Conservation (phyloP, 2,888 invertebrate genomes). For the Eulithis prunata region DNA sequence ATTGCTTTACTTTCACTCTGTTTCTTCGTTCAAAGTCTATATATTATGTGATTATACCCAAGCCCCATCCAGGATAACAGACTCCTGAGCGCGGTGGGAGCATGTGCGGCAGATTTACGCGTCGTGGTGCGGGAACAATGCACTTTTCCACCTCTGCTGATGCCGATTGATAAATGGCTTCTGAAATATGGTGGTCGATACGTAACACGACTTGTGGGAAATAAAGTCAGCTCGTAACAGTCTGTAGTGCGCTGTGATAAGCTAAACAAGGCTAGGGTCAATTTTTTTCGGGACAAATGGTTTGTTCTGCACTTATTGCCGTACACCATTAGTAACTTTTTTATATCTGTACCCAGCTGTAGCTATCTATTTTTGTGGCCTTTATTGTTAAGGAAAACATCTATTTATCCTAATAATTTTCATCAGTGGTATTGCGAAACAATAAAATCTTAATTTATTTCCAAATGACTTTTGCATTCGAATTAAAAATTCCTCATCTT, state of each 20-base stretch:
- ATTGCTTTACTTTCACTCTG: no score
- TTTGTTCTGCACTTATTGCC: no score
- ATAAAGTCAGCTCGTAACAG: background rate
- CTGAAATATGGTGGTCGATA: constrained; percentile 15
- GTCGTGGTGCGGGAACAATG: constrained; percentile 37
- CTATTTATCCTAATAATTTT: no score
- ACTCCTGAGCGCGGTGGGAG: constrained; percentile 19
- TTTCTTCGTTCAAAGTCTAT: no score
- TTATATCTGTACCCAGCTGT: no score
- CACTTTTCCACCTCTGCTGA: constrained; percentile 47
- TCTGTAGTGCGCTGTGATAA: background rate
- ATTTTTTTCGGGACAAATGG: no score
- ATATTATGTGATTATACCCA: background rate
- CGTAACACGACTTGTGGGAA: background rate
- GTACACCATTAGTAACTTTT: no score
- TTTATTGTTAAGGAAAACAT: no score
- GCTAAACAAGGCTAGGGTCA: no score
- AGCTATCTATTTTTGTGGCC: no score
- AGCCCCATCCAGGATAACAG: constrained; percentile 19
- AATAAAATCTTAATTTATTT: constrained; percentile 21
- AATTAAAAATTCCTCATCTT: constrained; percentile 41
- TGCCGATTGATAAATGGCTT: constrained; percentile 39
- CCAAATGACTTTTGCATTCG: constrained; percentile 25
- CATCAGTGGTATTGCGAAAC: constrained; percentile 4
- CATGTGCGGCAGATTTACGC: constrained; percentile 55